A percentile compares a stretch with the other conserved stretches of the same genome.
Evolutionary conservation across 2,797 vertebrate genomes (phyloP).

Genomic region (Agapornis canus): DNA sequence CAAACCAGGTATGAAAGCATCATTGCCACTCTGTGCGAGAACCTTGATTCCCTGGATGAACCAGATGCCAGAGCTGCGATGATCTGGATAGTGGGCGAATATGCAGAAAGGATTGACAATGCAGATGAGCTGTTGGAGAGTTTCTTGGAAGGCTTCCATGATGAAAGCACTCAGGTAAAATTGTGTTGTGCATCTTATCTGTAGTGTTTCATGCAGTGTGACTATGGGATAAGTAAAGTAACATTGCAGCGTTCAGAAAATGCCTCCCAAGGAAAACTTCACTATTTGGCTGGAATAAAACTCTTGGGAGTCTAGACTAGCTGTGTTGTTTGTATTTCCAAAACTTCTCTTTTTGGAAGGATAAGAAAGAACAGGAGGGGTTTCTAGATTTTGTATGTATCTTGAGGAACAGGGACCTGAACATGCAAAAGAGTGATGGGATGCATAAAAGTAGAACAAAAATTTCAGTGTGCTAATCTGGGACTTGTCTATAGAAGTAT

Average conservation of each 20-base stretch:
- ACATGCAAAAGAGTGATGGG: background rate
- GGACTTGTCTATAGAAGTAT: background rate
- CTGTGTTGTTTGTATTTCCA: background rate
- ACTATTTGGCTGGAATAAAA: background rate
- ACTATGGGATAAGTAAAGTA: background rate
- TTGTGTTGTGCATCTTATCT: background rate
- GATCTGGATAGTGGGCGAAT: slow-evolving; percentile 99
- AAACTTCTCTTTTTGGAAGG: background rate
- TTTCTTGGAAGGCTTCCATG: slow-evolving; percentile 97
- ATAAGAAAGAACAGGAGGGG: background rate
- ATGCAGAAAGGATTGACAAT: slow-evolving; percentile 96
- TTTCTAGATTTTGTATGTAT: background rate
- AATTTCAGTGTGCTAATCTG: background rate
- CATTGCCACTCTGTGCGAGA: slow-evolving; percentile 97
- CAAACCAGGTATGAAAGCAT: slow-evolving; percentile 93
- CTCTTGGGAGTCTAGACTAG: background rate
- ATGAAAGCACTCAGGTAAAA: slow-evolving; percentile 97
- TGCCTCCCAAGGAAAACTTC: background rate
- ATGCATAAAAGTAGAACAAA: background rate
- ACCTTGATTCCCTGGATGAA: slow-evolving; percentile 96
- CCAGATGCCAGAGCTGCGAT: slow-evolving; percentile 97
- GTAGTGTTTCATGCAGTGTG: background rate
- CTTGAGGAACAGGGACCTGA: background rate
- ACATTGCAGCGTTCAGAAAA: background rate
- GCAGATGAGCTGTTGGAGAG: slow-evolving; percentile 97